phyloP scores from a whole-genome alignment of 1,140 invertebrate species.

The Homalodisca vitripennis region DNA sequence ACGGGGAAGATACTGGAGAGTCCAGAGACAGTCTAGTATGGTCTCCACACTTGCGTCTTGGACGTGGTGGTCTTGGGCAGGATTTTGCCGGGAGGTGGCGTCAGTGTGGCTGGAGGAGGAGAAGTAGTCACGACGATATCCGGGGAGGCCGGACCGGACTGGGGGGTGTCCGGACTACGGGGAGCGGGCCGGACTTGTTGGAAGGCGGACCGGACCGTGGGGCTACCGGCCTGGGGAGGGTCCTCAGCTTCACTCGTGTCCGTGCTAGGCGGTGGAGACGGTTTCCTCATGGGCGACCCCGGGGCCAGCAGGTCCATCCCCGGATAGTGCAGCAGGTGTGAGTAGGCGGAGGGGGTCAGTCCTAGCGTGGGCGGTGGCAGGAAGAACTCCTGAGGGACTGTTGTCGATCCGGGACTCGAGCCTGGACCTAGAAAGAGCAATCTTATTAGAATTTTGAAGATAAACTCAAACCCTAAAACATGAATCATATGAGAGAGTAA shows the following conservation, averaged over 20 bases:
- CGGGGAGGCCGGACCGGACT: constrained; percentile 31
- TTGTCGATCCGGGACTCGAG: constrained; percentile 47
- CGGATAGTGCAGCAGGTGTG: constrained; percentile 29
- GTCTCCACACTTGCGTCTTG: constrained; percentile 30
- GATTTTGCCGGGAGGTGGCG: constrained; percentile 1
- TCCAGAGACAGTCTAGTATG: constrained; percentile 28
- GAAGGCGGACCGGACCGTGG: constrained; percentile 49
- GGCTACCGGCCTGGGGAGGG: constrained; percentile 34
- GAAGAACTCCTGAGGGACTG: constrained; percentile 38
- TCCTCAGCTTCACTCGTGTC: constrained; percentile 25
- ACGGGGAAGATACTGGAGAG: too few species aligned
- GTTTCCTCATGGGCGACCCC: constrained; percentile 43
- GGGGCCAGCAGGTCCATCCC: constrained; percentile 45
- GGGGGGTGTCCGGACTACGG: constrained; percentile 48
- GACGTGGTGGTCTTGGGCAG: constrained; percentile 9
- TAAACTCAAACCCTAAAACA: background rate
- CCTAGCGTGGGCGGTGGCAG: constrained; percentile 48
- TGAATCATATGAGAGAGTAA: too few species aligned
- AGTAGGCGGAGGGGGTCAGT: constrained; percentile 14
- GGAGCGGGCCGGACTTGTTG: constrained; percentile 46
- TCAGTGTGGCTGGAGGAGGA: constrained; percentile 41
- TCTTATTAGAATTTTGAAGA: background rate
- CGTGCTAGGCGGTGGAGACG: constrained; percentile 9
- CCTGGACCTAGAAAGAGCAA: constrained; percentile 35
- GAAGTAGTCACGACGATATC: constrained; percentile 37